Conservation (phyloP, 1,140 invertebrate species). For the Neodiprion lecontei region DNA sequence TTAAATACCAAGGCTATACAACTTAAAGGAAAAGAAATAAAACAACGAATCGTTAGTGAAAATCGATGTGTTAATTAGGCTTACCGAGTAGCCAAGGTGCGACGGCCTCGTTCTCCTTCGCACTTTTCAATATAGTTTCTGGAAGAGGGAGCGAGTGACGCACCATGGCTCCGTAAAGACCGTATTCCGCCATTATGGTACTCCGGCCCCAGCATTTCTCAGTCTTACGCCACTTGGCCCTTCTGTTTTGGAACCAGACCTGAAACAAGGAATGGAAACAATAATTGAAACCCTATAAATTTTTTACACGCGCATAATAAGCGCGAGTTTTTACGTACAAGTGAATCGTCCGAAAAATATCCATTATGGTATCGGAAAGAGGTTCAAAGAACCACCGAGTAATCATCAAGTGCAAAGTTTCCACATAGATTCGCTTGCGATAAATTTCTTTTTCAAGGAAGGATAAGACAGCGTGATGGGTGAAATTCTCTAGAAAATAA, state of each 20-base stretch:
- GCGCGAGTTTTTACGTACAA: not conserved
- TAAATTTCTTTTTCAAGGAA: too few relatives aligned
- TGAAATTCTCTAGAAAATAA: too few relatives aligned
- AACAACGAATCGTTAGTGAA: too few relatives aligned
- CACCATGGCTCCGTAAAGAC: constrained; percentile 98
- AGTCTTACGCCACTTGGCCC: constrained; percentile 98
- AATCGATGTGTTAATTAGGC: constrained; percentile 14
- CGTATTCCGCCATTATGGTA: constrained; percentile 99
- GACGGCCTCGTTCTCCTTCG: constrained; percentile 92
- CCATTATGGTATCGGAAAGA: too few relatives aligned
- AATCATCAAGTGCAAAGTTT: too few relatives aligned
- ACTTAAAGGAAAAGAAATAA: too few relatives aligned
- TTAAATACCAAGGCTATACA: too few relatives aligned
- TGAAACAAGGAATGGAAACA: constrained; percentile 59
- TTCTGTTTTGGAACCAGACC: constrained; percentile 99
- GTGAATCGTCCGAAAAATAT: too few relatives aligned
- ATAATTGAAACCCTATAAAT: constrained; percentile 14
- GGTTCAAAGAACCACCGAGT: too few relatives aligned
- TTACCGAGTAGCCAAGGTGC: constrained; percentile 98
- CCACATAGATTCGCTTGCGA: too few relatives aligned
- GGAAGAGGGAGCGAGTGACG: constrained; percentile 96
- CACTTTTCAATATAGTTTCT: constrained; percentile 96
- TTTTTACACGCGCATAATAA: not conserved
- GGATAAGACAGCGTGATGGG: too few relatives aligned
- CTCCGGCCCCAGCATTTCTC: constrained; percentile 99